phyloP scores from a whole-genome alignment of 2,797 vertebrate species.

The Pelodytes ibericus region DNA sequence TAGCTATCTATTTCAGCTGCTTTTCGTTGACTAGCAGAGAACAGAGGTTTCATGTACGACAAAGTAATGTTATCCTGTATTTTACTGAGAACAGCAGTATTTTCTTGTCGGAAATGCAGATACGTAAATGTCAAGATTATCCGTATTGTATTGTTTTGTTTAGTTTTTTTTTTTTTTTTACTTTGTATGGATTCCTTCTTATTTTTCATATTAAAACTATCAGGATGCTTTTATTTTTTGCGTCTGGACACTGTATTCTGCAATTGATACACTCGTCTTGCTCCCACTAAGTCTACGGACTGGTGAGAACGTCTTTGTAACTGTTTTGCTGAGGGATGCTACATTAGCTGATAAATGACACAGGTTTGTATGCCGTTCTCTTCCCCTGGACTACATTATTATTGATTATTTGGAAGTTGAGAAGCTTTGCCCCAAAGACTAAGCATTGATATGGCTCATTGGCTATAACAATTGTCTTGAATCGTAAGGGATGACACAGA shows the following conservation, averaged over 20 bases:
- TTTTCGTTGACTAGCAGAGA: conserved; percentile 32
- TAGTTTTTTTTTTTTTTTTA: not conserved
- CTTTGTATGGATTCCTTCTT: not conserved
- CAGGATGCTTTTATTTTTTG: not conserved
- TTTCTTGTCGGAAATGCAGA: not conserved
- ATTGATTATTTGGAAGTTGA: conserved; percentile 84
- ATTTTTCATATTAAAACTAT: conserved; percentile 14
- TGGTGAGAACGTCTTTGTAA: conserved; percentile 68
- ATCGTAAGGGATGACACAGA: conserved; percentile 80
- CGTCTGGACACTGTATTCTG: conserved; percentile 21
- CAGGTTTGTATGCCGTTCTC: conserved; percentile 67
- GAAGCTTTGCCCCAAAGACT: conserved; percentile 78
- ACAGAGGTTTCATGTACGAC: conserved; percentile 15
- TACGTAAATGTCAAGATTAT: not conserved
- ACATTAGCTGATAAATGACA: conserved; percentile 70
- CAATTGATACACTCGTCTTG: conserved; percentile 54
- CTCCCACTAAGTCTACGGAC: conserved; percentile 63
- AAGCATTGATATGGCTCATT: conserved; percentile 82
- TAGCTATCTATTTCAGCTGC: not conserved
- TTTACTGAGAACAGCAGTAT: not conserved
- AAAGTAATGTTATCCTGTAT: not conserved
- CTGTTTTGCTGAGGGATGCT: conserved; percentile 61
- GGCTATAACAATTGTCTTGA: conserved; percentile 80
- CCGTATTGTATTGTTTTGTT: too few species aligned
- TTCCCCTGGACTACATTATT: conserved; percentile 73